Conservation (phyloP, 1,140 invertebrate genomes). For the Zaprionus gabonicus region DNA sequence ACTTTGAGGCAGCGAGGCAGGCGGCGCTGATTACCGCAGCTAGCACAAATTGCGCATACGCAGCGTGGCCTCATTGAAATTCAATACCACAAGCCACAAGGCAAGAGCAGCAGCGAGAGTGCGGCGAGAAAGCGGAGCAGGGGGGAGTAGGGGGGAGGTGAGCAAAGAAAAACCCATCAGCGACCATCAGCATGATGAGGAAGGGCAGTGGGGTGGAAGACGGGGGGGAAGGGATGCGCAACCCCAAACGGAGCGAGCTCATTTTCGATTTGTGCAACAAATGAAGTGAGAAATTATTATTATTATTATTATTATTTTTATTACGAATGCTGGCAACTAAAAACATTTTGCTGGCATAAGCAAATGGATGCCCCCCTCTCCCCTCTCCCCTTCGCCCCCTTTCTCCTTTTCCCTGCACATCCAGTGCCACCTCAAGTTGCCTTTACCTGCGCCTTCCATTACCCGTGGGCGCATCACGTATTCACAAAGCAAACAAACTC, state of each 20-base stretch:
- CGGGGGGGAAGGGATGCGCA: neutral
- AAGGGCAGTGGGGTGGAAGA: too few relatives aligned
- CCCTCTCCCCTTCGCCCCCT: neutral
- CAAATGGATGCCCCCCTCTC: slow-evolving; percentile 20
- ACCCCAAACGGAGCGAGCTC: slow-evolving; percentile 23
- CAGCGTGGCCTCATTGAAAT: slow-evolving; percentile 52
- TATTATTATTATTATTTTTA: slow-evolving; percentile 70
- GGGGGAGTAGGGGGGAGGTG: neutral
- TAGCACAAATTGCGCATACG: slow-evolving; percentile 60
- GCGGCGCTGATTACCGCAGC: slow-evolving; percentile 29
- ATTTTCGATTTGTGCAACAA: slow-evolving; percentile 80
- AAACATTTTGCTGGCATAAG: slow-evolving; percentile 50
- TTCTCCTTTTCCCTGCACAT: neutral
- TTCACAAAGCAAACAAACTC: slow-evolving; percentile 79
- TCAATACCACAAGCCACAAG: slow-evolving; percentile 40
- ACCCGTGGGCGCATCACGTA: slow-evolving; percentile 67
- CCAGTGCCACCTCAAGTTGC: too few relatives aligned
- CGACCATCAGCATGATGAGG: slow-evolving; percentile 8
- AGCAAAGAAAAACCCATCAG: slow-evolving; percentile 24
- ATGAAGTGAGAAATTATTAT: slow-evolving; percentile 81
- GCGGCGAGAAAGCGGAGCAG: neutral
- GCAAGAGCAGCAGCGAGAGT: neutral
- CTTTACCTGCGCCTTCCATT: slow-evolving; percentile 11
- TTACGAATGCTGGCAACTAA: slow-evolving; percentile 54
- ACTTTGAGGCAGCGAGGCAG: neutral